Percentiles rank a stretch among this genome's conserved stretches.
Conservation (phyloP, 2,797 vertebrate genomes). For the Lacerta bilineata region DNA sequence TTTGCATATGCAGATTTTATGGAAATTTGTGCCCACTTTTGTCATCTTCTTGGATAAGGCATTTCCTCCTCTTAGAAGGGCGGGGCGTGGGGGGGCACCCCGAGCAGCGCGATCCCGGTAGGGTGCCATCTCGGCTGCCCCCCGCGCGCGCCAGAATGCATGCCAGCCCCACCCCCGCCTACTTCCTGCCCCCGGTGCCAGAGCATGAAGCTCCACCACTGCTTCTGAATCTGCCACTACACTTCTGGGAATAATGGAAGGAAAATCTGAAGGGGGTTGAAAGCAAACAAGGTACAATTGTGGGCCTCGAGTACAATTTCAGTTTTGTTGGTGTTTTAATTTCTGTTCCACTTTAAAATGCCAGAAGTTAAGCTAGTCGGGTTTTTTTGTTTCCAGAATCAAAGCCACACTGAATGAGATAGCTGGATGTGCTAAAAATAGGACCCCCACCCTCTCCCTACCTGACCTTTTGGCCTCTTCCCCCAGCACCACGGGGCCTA, state of each 20-base stretch:
- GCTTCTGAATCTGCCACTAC: too few species aligned
- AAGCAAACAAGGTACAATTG: not conserved
- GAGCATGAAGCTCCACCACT: too few species aligned
- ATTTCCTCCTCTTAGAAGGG: too few species aligned
- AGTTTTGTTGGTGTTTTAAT: not conserved
- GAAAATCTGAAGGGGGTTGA: not conserved
- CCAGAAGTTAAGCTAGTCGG: not conserved
- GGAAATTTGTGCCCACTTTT: not conserved
- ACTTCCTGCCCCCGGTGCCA: too few species aligned
- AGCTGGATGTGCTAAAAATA: not conserved
- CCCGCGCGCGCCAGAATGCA: too few species aligned
- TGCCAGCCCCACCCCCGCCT: too few species aligned
- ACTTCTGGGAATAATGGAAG: too few species aligned
- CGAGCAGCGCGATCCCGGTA: too few species aligned
- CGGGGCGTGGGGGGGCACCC: too few species aligned
- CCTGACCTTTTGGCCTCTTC: not conserved
- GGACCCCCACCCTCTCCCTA: rapidly evolving
- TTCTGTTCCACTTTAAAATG: slow-evolving; percentile 2
- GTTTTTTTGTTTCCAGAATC: not conserved
- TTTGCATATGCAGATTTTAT: not conserved
- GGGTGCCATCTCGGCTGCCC: too few species aligned
- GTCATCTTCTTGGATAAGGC: not conserved
- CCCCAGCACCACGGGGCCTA: slow-evolving; percentile 24
- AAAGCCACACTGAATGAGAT: not conserved
- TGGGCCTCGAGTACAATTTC: not conserved